Base-by-base conservation (phyloP, 2,888 invertebrate species). In the Macropis europaea region DNA sequence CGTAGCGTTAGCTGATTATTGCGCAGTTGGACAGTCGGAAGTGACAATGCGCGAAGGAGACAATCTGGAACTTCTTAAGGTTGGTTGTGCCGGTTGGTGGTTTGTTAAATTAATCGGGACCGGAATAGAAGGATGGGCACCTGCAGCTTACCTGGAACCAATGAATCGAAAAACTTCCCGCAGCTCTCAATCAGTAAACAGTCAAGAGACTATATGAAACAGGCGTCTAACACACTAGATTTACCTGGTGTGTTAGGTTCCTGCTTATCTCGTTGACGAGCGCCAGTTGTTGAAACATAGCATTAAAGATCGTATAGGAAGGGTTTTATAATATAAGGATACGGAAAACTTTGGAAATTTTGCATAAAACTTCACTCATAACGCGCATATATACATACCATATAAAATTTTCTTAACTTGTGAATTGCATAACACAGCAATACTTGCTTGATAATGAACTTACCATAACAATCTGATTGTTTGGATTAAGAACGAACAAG, bases 51-150 rank as follows among this genome's bases (percentile, higher is more conserved):
- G 94, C 69, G 97, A 97, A 91, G 97, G 97, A 19, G 97, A 98
- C 91, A 93, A 94, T 83, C 94, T 98, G 81, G 97, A 97, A 89
- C 92, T 98, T 81, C 93, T 97, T 81, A 97, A 97, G 91, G 95
- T 97, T 82, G 97, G 97, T 88, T 97, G 96, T 91, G 97, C 97
- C 81, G 97, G 98, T 81, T 98, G 98, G 98, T 98, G 97, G 97
- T 97, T 96, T 92, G 96, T 97, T 88, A 95, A 95, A 86, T 93
- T 96, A 64, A 92, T 95, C 89, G 95, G 95, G 81, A 91, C 92
- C 72, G 92, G 93, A 81, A 92, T 94, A 86, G 97, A 97, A 91
- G 97, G 97, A 81, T 98, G 98, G 98, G 97, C 97, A 68, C 98
- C 98, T 62, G 97, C 97, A 54, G 97, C 97, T 30, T 98, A 97